A percentile compares a stretch with the other conserved stretches of the same genome.
Evolutionary conservation across 2,888 invertebrate species (phyloP).

Genomic region (Spisula solida): DNA sequence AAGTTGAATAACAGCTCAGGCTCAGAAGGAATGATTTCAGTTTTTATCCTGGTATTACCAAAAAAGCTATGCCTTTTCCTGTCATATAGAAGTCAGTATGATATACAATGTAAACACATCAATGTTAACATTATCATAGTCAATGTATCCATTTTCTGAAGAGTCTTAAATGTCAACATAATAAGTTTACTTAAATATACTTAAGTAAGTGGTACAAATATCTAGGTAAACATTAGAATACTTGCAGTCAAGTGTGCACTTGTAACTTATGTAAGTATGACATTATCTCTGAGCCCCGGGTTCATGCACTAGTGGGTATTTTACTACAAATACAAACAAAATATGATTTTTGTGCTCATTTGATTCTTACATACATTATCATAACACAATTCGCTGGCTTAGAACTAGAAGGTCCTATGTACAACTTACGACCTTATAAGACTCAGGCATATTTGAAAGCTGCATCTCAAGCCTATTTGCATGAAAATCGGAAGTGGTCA

Average conservation of each 20-base stretch:
- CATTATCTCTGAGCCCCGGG: not conserved
- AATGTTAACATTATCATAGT: not conserved
- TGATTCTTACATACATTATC: too few species aligned
- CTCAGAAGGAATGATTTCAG: not conserved
- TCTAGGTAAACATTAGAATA: not conserved
- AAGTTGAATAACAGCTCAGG: too few species aligned
- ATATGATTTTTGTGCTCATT: too few species aligned
- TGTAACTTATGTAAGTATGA: not conserved
- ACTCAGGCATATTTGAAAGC: too few species aligned
- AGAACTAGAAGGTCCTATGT: too few species aligned
- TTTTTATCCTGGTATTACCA: not conserved
- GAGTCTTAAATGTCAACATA: not conserved
- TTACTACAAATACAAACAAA: too few species aligned
- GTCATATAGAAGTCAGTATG: not conserved
- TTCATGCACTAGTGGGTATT: too few species aligned
- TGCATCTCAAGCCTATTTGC: too few species aligned
- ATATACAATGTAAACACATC: conserved; percentile 10
- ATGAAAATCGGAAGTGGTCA: too few species aligned
- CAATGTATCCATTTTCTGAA: conserved; percentile 1
- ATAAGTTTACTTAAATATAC: conserved; percentile 9
- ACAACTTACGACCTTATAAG: too few species aligned
- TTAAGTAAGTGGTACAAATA: conserved; percentile 1
- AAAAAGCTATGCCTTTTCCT: not conserved
- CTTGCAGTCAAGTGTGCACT: not conserved
- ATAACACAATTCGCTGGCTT: too few species aligned